Conservation (phyloP, 2,797 vertebrate genomes). For the Ptychobarbus kaznakovi region DNA sequence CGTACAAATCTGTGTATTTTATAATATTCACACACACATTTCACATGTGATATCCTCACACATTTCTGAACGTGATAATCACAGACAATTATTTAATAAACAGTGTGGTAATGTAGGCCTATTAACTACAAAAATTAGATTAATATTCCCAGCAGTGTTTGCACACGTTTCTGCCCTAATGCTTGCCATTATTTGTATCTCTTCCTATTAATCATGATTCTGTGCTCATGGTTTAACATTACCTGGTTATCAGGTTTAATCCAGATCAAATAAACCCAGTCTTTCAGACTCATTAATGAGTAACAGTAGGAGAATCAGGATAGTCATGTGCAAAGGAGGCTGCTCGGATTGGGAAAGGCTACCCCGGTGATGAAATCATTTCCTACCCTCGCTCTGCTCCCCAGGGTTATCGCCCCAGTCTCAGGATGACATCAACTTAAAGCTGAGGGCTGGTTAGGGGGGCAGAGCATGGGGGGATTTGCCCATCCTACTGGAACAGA, state of each 20-base stretch:
- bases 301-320: slow-evolving; percentile 43
- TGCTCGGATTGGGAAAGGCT: slow-evolving; percentile 8
- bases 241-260: slow-evolving; percentile 37
- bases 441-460: slow-evolving; percentile 48
- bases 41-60: background rate
- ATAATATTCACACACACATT: background rate
- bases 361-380: slow-evolving; percentile 22
- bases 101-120: background rate
- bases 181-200: slow-evolving; percentile 24
- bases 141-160: slow-evolving; percentile 15
- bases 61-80: background rate
- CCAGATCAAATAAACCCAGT: slow-evolving; percentile 14
- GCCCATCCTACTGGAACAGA: slow-evolving; percentile 64
- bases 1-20: background rate
- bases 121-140: background rate
- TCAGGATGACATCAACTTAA: slow-evolving; percentile 63
- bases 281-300: slow-evolving; percentile 34
- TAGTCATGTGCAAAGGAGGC: slow-evolving; percentile 9
- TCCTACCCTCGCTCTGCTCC: slow-evolving; percentile 34
- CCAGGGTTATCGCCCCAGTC: slow-evolving; percentile 51
- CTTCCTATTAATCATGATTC: slow-evolving; percentile 17
- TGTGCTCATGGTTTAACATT: slow-evolving; percentile 23
- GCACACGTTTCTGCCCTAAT: slow-evolving; percentile 13
- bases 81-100: background rate
- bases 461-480: slow-evolving; percentile 39